Percentiles rank a stretch among this genome's conserved stretches.
These are phyloP conservation scores for Takifugu bimaculatus DNA, from an alignment of 2,113 vertebrate species.

Conservation along the genomic window DNA sequence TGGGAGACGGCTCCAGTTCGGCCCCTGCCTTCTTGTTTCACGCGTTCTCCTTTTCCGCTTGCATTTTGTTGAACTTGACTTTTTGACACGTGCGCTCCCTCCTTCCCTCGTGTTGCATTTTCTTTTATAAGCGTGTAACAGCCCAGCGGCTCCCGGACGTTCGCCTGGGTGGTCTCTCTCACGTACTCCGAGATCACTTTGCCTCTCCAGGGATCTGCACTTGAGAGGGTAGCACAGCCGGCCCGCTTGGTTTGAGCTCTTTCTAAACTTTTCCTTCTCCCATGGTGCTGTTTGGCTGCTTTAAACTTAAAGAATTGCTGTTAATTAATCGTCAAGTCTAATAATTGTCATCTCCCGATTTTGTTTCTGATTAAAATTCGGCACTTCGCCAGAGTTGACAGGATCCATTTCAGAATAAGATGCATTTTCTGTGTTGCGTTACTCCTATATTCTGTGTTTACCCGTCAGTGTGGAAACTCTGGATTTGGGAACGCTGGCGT, in stretches of 20 bases:
- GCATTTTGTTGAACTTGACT: conserved; percentile 49
- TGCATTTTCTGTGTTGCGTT: no score
- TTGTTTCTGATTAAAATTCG: no score
- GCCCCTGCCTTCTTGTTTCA: conserved; percentile 17
- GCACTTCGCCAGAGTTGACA: no score
- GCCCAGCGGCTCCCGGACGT: conserved; percentile 47
- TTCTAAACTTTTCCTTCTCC: neutral
- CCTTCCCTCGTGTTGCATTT: conserved; percentile 22
- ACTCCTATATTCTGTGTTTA: no score
- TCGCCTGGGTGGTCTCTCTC: conserved; percentile 70
- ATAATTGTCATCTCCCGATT: no score
- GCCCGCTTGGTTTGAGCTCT: conserved; percentile 5
- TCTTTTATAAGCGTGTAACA: conserved; percentile 50
- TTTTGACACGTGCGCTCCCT: conserved; percentile 47
- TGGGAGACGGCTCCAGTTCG: conserved; percentile 58
- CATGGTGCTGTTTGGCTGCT: conserved; percentile 13
- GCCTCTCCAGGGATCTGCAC: conserved; percentile 43
- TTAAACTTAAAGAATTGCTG: conserved; percentile 17
- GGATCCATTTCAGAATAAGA: no score
- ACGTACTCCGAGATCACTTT: conserved; percentile 26
- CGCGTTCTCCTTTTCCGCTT: conserved; percentile 16
- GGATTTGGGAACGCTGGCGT: neutral
- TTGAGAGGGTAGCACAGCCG: conserved; percentile 41
- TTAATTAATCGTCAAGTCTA: no score
- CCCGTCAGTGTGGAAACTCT: no score